Conservation (phyloP, 2,797 vertebrate species). For the Cyprinodon diabolis region DNA sequence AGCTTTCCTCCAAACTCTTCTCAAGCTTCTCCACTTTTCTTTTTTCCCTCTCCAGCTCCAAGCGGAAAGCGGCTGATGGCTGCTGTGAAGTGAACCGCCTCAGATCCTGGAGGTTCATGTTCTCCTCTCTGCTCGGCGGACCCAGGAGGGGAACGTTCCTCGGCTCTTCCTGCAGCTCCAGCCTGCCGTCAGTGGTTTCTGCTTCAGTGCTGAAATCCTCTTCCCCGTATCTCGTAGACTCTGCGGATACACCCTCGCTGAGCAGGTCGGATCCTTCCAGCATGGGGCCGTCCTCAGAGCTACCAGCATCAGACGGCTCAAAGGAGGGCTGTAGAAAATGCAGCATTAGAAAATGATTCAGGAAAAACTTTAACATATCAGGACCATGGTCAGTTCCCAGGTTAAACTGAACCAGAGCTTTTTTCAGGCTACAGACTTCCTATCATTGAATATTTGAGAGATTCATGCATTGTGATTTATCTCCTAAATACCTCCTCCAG, state of each 20-base stretch:
- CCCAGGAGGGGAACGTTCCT: conserved; percentile 69
- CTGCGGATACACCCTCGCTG: not conserved
- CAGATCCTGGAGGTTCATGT: conserved; percentile 64
- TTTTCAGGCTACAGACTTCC: too few relatives aligned
- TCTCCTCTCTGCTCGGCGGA: conserved; percentile 75
- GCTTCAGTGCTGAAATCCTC: not conserved
- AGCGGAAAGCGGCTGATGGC: conserved; percentile 17
- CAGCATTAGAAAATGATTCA: not conserved
- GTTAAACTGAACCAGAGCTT: too few relatives aligned
- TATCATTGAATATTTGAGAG: too few relatives aligned
- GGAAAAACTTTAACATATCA: not conserved
- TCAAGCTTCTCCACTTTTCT: conserved; percentile 69
- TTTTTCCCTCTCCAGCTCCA: conserved; percentile 70
- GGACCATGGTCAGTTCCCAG: not conserved
- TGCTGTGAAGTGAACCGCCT: not conserved
- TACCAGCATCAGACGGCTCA: conserved; percentile 66
- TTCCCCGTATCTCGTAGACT: not conserved
- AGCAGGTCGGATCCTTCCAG: conserved; percentile 2
- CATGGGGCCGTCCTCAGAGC: conserved; percentile 51
- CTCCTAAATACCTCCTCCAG: conserved; percentile 46
- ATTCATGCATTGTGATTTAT: not conserved
- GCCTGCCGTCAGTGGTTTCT: not conserved
- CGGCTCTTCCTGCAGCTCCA: conserved; percentile 60
- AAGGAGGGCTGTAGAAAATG: conserved; percentile 49
- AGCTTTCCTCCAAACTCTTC: conserved; percentile 51